These are phyloP conservation scores for Neogale vison DNA, from an alignment of 2,113 vertebrate species.

Conservation along the genomic window DNA sequence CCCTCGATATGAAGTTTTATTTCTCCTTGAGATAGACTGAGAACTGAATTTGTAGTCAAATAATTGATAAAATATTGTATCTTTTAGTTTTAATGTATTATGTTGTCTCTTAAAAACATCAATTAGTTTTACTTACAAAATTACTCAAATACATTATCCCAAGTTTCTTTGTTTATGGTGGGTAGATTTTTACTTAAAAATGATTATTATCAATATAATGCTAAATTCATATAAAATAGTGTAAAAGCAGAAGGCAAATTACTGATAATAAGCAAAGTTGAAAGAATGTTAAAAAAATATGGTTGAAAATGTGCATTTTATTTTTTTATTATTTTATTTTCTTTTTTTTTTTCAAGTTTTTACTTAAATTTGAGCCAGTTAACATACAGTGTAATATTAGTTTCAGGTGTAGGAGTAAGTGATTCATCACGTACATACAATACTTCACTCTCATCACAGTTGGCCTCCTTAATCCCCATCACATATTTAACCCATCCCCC, in stretches of 20 bases:
- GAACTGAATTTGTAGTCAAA: neutral
- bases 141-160: neutral
- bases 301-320: neutral
- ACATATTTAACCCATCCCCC: neutral
- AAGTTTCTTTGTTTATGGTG: neutral
- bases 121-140: conserved; percentile 37
- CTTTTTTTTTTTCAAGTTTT: neutral
- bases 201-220: neutral
- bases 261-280: neutral
- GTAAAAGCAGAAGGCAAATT: neutral
- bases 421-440: neutral
- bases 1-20: neutral
- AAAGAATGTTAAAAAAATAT: neutral
- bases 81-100: conserved; percentile 65
- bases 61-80: conserved; percentile 51
- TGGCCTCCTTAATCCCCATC: neutral
- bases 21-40: neutral
- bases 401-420: neutral
- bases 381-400: neutral
- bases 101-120: conserved; percentile 51
- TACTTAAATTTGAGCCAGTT: neutral
- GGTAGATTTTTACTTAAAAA: neutral
- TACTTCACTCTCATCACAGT: neutral
- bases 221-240: neutral
- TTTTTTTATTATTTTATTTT: neutral